phyloP scores from a whole-genome alignment of 2,113 vertebrate genomes.

The Bothrops jararaca region DNA sequence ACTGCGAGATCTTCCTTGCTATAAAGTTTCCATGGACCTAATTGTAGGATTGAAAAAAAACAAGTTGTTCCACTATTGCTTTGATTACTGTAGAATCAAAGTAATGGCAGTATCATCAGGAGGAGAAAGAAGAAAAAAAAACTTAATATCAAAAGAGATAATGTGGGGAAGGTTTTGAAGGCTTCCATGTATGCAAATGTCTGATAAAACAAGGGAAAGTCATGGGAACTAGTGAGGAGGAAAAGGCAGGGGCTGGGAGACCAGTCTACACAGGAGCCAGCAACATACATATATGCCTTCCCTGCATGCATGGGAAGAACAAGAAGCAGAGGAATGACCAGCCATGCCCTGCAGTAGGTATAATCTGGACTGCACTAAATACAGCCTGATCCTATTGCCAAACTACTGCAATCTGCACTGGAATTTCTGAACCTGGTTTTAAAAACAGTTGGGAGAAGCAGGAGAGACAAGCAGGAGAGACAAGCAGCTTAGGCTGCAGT shows the following conservation, averaged over 20 bases:
- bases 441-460: not conserved
- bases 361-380: not conserved
- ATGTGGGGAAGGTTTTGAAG: not conserved
- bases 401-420: not conserved
- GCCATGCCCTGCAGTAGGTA: not conserved
- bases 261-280: not conserved
- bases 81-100: not conserved
- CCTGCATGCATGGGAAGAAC: not conserved
- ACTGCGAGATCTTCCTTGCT: not conserved
- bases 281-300: not conserved
- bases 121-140: not conserved
- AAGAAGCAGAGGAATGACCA: not conserved
- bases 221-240: not conserved
- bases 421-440: not conserved
- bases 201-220: not conserved
- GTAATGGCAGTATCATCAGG: not conserved
- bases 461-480: not conserved
- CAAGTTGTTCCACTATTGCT: not conserved
- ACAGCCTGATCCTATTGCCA: not conserved
- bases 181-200: not conserved
- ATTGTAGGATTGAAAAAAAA: not conserved
- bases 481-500: not conserved
- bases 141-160: not conserved
- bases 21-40: not conserved
- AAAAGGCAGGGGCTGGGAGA: not conserved